Evolutionary conservation across 2,888 invertebrate genomes (phyloP).

Genomic region (Elysia crispata): DNA sequence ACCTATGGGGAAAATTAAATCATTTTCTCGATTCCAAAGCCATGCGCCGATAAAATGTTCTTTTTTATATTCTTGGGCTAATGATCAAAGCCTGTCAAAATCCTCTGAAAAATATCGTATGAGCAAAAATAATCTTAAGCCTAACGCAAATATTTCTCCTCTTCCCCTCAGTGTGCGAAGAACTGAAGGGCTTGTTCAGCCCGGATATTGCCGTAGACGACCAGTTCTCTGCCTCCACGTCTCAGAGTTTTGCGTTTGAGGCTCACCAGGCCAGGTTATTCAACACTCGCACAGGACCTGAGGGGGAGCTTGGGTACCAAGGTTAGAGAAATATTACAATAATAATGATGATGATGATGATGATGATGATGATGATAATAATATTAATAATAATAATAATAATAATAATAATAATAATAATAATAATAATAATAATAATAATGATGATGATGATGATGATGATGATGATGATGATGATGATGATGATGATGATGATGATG

Average conservation of each 20-base stretch:
- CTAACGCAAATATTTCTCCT: conserved; percentile 36
- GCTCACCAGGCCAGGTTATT: conserved; percentile 57
- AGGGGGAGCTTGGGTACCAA: conserved; percentile 62
- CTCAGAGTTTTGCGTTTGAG: conserved; percentile 54
- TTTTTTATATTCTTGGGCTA: not conserved
- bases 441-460: conserved; percentile 15
- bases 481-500: conserved; percentile 19
- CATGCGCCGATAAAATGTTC: no score
- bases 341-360: not conserved
- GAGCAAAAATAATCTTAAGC: not conserved
- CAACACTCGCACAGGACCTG: conserved; percentile 48
- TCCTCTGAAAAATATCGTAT: not conserved
- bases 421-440: not conserved
- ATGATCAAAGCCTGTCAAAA: not conserved
- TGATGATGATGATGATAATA: not conserved
- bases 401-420: not conserved
- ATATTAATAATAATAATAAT: not conserved
- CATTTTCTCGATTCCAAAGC: no score
- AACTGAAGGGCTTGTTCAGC: conserved; percentile 58
- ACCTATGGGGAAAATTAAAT: not conserved
- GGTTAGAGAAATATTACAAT: conserved; percentile 49
- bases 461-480: conserved; percentile 19
- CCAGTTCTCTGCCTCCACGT: conserved; percentile 60
- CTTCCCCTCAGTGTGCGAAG: conserved; percentile 56
- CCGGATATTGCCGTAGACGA: conserved; percentile 53